Evolutionary conservation across 2,113 vertebrate species (phyloP).

Genomic region (Thomomys bottae): DNA sequence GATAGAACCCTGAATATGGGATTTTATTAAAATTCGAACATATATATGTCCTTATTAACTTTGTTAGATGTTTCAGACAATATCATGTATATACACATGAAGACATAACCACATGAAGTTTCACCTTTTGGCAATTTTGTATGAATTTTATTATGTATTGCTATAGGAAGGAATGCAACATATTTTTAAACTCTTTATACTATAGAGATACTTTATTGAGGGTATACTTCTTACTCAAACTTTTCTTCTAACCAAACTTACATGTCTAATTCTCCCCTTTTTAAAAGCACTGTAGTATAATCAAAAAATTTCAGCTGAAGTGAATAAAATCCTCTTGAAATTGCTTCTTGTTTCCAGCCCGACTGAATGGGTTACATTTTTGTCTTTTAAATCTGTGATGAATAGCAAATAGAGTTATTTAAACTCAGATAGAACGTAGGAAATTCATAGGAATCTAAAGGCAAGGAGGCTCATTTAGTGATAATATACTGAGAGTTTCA

Average conservation of each 20-base stretch:
- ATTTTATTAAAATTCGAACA: neutral
- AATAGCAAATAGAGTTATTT: slow-evolving; percentile 64
- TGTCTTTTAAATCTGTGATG: slow-evolving; percentile 53
- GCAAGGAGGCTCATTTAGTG: slow-evolving; percentile 11
- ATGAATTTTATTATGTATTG: neutral
- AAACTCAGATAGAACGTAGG: slow-evolving; percentile 18
- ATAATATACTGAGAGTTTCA: slow-evolving; percentile 52
- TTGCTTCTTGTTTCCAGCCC: neutral
- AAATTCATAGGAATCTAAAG: slow-evolving; percentile 56
- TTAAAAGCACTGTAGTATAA: slow-evolving; percentile 24
- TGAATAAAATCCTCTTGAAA: slow-evolving; percentile 54
- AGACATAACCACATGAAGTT: neutral
- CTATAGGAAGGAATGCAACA: neutral
- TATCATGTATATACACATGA: neutral
- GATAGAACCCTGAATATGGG: neutral
- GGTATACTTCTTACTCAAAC: slow-evolving; percentile 22
- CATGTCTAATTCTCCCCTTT: neutral
- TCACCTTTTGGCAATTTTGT: neutral
- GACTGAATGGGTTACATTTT: slow-evolving; percentile 35
- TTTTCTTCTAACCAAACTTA: slow-evolving; percentile 55
- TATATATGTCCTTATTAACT: neutral
- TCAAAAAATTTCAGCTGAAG: slow-evolving; percentile 35
- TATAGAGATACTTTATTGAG: slow-evolving; percentile 35
- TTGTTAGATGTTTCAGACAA: slow-evolving; percentile 20
- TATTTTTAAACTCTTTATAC: neutral